These are phyloP conservation scores for Lepidocolaptes lacrymiger DNA, from an alignment of 2,797 vertebrate genomes.

Conservation along the genomic window DNA sequence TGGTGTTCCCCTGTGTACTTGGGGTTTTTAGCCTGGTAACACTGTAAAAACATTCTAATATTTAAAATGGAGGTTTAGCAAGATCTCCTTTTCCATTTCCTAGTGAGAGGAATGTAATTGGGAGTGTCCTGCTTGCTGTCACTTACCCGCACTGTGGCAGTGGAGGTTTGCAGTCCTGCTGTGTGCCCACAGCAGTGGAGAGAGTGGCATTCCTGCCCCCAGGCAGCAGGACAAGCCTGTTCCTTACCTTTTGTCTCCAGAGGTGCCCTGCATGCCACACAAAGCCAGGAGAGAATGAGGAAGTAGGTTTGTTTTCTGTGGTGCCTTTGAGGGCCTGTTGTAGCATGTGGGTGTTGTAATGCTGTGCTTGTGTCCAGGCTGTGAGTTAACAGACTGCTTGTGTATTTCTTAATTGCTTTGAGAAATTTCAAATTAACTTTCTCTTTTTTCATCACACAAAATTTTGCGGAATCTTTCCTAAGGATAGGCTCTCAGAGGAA, in stretches of 20 bases:
- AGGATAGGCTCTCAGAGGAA: background rate
- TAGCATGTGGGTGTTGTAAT: background rate
- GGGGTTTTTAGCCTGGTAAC: background rate
- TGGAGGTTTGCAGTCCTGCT: fast-evolving
- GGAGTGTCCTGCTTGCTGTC: background rate
- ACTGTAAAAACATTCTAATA: background rate
- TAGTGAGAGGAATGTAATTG: background rate
- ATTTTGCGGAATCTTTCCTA: background rate
- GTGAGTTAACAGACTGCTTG: background rate
- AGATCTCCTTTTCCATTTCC: background rate
- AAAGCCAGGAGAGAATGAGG: background rate
- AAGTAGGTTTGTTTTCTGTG: background rate
- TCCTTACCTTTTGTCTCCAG: background rate
- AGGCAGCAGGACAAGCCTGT: background rate
- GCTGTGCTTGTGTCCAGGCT: background rate
- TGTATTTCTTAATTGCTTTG: background rate
- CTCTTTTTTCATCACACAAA: background rate
- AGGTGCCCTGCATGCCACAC: fast-evolving
- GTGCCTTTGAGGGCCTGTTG: background rate
- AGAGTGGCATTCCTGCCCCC: background rate
- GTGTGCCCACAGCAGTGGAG: fast-evolving
- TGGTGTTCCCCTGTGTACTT: fast-evolving
- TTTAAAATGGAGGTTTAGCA: background rate
- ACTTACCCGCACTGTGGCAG: fast-evolving
- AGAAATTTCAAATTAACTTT: background rate